Evolutionary conservation across 2,113 vertebrate species (phyloP).

Genomic region (Aleadryas rufinucha): DNA sequence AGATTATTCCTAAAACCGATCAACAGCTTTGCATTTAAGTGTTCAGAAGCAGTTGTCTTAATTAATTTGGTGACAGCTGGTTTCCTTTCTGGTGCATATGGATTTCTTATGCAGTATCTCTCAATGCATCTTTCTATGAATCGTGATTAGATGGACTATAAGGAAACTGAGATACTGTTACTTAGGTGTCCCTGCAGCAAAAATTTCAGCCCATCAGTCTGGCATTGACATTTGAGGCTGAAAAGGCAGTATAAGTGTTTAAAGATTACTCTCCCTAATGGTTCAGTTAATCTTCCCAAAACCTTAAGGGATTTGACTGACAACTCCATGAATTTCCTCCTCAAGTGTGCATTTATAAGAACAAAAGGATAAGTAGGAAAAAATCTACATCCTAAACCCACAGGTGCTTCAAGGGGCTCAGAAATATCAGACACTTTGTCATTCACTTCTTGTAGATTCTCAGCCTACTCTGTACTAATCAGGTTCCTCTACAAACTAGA

Average conservation of each 20-base stretch:
- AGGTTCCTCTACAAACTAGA: background rate
- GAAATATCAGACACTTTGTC: background rate
- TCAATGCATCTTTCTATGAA: background rate
- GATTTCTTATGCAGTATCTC: background rate
- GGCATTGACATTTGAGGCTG: background rate
- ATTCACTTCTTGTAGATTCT: background rate
- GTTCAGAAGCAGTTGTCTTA: background rate
- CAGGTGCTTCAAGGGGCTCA: background rate
- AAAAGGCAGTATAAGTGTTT: background rate
- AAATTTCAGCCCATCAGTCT: background rate
- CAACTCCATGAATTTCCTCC: background rate
- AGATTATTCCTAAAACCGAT: background rate
- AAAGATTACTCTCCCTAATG: background rate
- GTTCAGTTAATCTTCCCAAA: constrained; percentile 13
- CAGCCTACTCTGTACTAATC: background rate
- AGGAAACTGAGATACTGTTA: background rate
- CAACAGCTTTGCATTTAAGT: background rate
- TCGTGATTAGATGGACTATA: background rate
- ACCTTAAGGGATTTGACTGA: background rate
- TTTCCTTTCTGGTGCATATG: background rate
- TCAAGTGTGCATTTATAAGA: background rate
- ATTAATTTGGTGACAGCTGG: background rate
- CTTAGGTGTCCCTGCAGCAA: background rate
- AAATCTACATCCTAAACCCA: background rate
- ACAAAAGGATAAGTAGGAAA: background rate